These are phyloP conservation scores for Hirtodrosophila duncani DNA, from an alignment of 2,888 invertebrate species.

Conservation along the genomic window DNA sequence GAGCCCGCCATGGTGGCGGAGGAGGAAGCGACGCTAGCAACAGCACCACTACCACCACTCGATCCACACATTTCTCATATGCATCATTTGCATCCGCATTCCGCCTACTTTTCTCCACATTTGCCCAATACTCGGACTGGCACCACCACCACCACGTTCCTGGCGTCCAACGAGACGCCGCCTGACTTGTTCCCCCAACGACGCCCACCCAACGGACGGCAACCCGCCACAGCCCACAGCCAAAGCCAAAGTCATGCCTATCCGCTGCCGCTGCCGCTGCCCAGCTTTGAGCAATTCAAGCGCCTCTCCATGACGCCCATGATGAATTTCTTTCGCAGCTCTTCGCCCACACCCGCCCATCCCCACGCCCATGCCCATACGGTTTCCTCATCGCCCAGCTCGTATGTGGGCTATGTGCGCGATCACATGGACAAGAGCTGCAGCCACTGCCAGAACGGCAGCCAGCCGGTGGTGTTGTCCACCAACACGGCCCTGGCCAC, in stretches of 20 bases:
- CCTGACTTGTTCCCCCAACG: constrained; percentile 62
- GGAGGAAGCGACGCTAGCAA: constrained; percentile 27
- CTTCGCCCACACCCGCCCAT: constrained; percentile 37
- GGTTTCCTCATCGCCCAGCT: constrained; percentile 74
- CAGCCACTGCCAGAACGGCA: constrained; percentile 75
- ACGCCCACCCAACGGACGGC: constrained; percentile 67
- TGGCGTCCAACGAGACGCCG: constrained; percentile 38
- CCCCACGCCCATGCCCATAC: constrained; percentile 67
- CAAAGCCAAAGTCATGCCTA: constrained; percentile 38
- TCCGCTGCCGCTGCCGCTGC: constrained; percentile 46
- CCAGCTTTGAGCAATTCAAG: constrained; percentile 76
- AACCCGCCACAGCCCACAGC: constrained; percentile 31
- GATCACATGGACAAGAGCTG: constrained; percentile 75
- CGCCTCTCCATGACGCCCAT: constrained; percentile 75
- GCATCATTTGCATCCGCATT: constrained; percentile 73
- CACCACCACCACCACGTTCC: constrained; percentile 32
- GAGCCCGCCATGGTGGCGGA: constrained; percentile 66
- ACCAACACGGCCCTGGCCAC: constrained; percentile 69
- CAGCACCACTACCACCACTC: constrained; percentile 21
- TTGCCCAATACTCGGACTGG: constrained; percentile 32
- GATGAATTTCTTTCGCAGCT: constrained; percentile 77
- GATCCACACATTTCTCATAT: constrained; percentile 40
- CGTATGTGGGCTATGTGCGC: constrained; percentile 75
- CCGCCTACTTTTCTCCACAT: constrained; percentile 74
- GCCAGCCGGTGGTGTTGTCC: constrained; percentile 74